These are phyloP conservation scores for Limnothrissa miodon DNA, from an alignment of 2,113 vertebrate species.

Conservation along the genomic window DNA sequence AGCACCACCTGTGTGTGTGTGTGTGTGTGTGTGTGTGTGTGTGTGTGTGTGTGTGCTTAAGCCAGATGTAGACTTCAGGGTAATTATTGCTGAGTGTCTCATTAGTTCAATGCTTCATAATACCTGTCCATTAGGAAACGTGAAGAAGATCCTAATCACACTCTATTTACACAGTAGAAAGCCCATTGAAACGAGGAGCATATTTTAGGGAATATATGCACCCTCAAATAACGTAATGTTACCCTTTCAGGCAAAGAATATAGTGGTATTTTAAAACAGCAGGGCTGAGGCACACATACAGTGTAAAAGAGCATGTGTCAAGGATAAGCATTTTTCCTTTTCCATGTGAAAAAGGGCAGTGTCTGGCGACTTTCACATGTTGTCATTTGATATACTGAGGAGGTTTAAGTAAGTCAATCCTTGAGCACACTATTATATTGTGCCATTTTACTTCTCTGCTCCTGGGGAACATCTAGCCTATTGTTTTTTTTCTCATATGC, in stretches of 20 bases:
- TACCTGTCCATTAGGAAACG: slow-evolving; percentile 5
- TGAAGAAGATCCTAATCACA: background rate
- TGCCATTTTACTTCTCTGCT: background rate
- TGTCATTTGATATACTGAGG: background rate
- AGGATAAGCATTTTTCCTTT: background rate
- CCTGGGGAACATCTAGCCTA: background rate
- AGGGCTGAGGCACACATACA: background rate
- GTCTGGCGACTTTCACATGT: background rate
- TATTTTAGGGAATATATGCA: background rate
- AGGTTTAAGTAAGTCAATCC: background rate
- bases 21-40: background rate
- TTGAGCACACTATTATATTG: background rate
- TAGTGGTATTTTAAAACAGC: background rate
- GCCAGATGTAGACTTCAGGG: slow-evolving; percentile 12
- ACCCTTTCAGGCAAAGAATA: background rate
- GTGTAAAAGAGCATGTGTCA: background rate
- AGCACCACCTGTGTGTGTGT: background rate
- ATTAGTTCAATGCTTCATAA: slow-evolving; percentile 6
- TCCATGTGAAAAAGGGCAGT: background rate
- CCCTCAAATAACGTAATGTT: background rate
- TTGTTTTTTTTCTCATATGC: background rate
- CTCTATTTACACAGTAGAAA: background rate
- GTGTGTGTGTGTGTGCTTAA: background rate
- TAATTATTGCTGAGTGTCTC: slow-evolving; percentile 16
- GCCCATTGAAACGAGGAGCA: background rate